A percentile compares a stretch with the other conserved stretches of the same genome.
phyloP scores from a whole-genome alignment of 2,888 invertebrate genomes.

The Nephrotoma appendiculata region DNA sequence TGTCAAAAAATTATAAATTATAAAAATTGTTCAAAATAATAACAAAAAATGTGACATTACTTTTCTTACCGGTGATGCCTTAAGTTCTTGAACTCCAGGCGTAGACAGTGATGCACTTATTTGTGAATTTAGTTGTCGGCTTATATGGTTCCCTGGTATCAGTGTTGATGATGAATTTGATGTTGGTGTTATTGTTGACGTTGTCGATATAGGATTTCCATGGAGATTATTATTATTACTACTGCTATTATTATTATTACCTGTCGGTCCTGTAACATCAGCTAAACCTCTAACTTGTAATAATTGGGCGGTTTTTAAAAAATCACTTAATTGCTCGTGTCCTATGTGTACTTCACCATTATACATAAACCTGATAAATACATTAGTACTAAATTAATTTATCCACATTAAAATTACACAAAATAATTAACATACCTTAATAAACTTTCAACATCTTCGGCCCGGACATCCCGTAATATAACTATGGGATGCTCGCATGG shows the following conservation, averaged over 20 bases:
- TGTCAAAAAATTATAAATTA: slow-evolving; percentile 7
- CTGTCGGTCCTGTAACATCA: slow-evolving; percentile 43
- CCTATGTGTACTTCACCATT: slow-evolving; percentile 83
- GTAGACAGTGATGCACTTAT: slow-evolving; percentile 17
- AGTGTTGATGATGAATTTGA: slow-evolving; percentile 13
- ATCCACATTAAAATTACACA: not conserved
- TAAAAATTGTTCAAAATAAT: not conserved
- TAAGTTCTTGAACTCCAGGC: slow-evolving; percentile 30
- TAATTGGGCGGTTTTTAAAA: slow-evolving; percentile 74
- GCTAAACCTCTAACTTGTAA: slow-evolving; percentile 75
- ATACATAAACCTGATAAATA: slow-evolving; percentile 62
- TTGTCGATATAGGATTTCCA: not conserved
- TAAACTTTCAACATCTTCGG: slow-evolving; percentile 74
- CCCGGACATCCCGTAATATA: slow-evolving; percentile 71
- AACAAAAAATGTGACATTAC: slow-evolving; percentile 8
- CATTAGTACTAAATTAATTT: not conserved
- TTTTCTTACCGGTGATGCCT: slow-evolving; percentile 34
- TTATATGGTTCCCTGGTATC: slow-evolving; percentile 14
- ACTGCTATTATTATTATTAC: slow-evolving; percentile 3
- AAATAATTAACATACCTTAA: slow-evolving; percentile 41
- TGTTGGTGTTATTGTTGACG: slow-evolving; percentile 9
- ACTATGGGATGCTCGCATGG: slow-evolving; percentile 85
- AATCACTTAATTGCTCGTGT: slow-evolving; percentile 73
- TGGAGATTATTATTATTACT: slow-evolving; percentile 4
- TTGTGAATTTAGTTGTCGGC: slow-evolving; percentile 16